A percentile compares a stretch with the other conserved stretches of the same genome.
These are phyloP conservation scores for Caradrina clavipalpis DNA, from an alignment of 2,888 invertebrate species.

Conservation along the genomic window DNA sequence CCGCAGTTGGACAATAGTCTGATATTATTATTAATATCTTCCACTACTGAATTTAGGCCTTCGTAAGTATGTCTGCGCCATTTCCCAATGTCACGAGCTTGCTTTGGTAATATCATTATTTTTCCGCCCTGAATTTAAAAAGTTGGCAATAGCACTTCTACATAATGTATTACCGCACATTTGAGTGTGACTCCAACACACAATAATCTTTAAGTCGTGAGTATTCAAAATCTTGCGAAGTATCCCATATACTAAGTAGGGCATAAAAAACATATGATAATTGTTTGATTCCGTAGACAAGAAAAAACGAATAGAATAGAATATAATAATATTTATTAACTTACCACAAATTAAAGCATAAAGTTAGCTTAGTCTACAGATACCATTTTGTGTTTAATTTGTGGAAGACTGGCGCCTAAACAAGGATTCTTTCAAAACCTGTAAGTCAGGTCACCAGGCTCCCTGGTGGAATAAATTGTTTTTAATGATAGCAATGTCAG, in stretches of 20 bases:
- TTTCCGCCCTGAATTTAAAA: conserved; percentile 23
- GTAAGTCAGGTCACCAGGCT: too few species aligned
- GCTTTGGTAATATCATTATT: conserved; percentile 37
- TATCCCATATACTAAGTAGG: conserved; percentile 67
- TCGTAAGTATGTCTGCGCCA: conserved; percentile 7
- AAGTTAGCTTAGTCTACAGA: too few species aligned
- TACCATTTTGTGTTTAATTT: too few species aligned
- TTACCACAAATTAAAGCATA: too few species aligned
- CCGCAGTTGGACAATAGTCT: too few species aligned
- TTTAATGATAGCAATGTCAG: too few species aligned
- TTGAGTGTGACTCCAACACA: conserved; percentile 36
- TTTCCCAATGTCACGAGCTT: conserved; percentile 20
- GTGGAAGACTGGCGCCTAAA: too few species aligned
- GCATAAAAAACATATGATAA: background rate
- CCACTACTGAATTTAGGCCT: conserved; percentile 6
- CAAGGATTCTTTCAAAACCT: too few species aligned
- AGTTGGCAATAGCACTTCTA: conserved; percentile 33
- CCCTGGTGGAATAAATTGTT: too few species aligned
- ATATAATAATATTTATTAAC: too few species aligned
- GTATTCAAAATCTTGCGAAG: conserved; percentile 69
- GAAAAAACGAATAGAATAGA: too few species aligned
- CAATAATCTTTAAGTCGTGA: conserved; percentile 62
- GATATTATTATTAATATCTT: too few species aligned
- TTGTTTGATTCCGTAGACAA: conserved; percentile 25
- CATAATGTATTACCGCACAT: conserved; percentile 31